Evolutionary conservation across 2,113 vertebrate species (phyloP).

Genomic region (Carassius gibelio): DNA sequence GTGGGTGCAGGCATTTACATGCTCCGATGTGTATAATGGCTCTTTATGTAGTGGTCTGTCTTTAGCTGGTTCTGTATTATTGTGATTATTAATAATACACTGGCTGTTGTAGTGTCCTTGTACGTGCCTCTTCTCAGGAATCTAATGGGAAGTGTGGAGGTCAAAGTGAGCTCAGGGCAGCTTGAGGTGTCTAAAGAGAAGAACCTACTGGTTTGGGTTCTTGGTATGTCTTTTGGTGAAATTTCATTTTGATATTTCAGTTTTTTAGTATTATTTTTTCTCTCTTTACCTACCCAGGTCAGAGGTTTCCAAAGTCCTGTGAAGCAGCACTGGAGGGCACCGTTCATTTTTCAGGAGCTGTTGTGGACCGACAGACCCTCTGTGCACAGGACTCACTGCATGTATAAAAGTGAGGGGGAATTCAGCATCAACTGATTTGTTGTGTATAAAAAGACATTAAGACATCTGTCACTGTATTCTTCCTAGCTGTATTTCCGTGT

Average conservation of each 20-base stretch:
- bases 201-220: constrained; percentile 85
- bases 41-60: background rate
- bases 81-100: background rate
- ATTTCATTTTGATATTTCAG: background rate
- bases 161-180: constrained; percentile 87
- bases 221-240: constrained; percentile 75
- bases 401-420: constrained; percentile 84
- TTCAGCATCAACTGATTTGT: background rate
- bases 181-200: constrained; percentile 89
- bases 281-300: constrained; percentile 75
- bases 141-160: constrained; percentile 81
- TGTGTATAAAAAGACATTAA: background rate
- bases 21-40: no score
- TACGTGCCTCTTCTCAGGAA: constrained; percentile 71
- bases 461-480: background rate
- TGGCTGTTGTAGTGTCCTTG: background rate
- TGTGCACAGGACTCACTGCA: constrained; percentile 85
- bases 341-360: constrained; percentile 78
- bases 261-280: background rate
- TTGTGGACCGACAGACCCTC: constrained; percentile 77
- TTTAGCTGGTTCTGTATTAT: background rate
- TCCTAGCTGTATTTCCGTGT: constrained; percentile 88
- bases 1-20: background rate
- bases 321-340: constrained; percentile 85
- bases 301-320: constrained; percentile 90